Percentiles rank a stretch among this genome's conserved stretches.
Evolutionary conservation across 2,113 vertebrate species (phyloP).

Genomic region (Leptosomus discolor): DNA sequence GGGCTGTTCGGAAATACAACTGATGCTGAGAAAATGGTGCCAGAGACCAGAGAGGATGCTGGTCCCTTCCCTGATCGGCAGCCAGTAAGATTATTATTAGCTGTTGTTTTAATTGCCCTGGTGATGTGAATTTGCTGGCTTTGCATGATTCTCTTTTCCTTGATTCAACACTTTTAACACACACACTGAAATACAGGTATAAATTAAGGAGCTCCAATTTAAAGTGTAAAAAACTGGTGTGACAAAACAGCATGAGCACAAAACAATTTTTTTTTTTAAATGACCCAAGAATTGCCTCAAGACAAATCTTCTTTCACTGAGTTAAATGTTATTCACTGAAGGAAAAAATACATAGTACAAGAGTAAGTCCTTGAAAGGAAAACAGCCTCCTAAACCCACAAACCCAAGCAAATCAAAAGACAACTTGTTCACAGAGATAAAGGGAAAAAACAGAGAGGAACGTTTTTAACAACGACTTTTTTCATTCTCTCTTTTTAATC

Average conservation of each 20-base stretch:
- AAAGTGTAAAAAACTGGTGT: background rate
- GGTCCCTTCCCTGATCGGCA: background rate
- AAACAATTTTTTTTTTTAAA: background rate
- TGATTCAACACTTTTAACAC: background rate
- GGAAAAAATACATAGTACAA: conserved; percentile 67
- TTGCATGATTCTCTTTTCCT: background rate
- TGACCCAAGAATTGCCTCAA: background rate
- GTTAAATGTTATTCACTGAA: conserved; percentile 3
- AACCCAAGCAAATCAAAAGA: conserved; percentile 76
- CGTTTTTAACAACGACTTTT: conserved; percentile 60
- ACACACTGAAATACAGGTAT: background rate
- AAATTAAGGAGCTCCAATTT: background rate
- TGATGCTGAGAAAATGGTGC: background rate
- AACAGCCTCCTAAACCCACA: conserved; percentile 64
- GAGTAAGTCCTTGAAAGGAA: conserved; percentile 71
- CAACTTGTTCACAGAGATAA: conserved; percentile 70
- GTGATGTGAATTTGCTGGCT: background rate
- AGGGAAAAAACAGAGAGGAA: conserved; percentile 54
- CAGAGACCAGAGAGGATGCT: background rate
- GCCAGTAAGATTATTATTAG: background rate
- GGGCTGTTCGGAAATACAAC: background rate
- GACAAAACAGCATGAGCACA: background rate
- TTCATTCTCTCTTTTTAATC: conserved; percentile 64
- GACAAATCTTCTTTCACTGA: conserved; percentile 31
- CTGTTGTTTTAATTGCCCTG: background rate